phyloP scores from a whole-genome alignment of 2,113 vertebrate genomes.

The Ceyx margarethae region DNA sequence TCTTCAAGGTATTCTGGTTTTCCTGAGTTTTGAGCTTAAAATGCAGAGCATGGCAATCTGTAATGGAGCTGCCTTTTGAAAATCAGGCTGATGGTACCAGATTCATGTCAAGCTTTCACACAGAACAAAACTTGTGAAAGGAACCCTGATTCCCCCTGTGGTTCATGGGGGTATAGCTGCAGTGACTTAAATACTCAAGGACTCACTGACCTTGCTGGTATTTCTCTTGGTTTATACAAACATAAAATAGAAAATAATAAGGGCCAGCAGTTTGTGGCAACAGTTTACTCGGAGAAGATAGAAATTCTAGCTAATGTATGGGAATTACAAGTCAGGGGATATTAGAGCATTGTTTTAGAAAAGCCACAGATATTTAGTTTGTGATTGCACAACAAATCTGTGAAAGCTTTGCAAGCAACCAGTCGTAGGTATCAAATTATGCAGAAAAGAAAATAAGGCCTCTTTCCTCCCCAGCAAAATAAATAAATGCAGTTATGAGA shows the following conservation, averaged over 20 bases:
- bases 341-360: background rate
- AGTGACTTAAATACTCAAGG: background rate
- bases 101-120: background rate
- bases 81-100: background rate
- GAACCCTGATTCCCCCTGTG: background rate
- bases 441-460: conserved; percentile 31
- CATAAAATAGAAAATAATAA: background rate
- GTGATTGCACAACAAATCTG: conserved; percentile 8
- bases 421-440: background rate
- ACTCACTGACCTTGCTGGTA: background rate
- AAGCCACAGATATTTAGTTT: conserved; percentile 17
- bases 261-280: background rate
- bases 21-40: background rate
- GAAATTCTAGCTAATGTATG: background rate
- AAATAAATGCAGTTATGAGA: conserved; percentile 45
- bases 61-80: background rate
- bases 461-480: background rate
- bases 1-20: background rate
- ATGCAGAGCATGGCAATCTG: background rate
- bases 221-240: background rate
- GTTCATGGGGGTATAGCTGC: background rate
- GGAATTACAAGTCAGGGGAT: background rate
- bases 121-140: background rate
- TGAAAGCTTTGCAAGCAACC: conserved; percentile 46
- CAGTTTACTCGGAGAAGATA: conserved; percentile 9